phyloP scores from a whole-genome alignment of 64 coral and sea anemone genomes.

The Montipora efflorescens region DNA sequence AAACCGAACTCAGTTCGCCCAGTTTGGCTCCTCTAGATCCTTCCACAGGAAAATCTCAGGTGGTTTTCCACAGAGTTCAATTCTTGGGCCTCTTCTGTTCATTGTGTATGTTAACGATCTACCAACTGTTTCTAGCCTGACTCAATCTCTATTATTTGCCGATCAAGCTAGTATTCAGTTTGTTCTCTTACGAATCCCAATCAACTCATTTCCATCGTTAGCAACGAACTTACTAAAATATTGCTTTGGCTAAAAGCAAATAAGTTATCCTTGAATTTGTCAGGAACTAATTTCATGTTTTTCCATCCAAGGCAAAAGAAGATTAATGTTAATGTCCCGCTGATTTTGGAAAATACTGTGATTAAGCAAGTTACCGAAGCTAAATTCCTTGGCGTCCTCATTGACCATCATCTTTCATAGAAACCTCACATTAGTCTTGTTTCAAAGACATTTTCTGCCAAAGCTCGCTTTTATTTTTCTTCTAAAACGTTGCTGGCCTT shows the following conservation, averaged over 20 bases:
- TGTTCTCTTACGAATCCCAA: too few species aligned
- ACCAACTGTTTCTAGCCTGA: neutral
- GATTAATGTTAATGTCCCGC: neutral
- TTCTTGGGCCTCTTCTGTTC: neutral
- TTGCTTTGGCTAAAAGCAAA: too few species aligned
- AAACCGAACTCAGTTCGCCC: neutral
- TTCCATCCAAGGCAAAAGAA: neutral
- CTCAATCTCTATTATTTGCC: neutral
- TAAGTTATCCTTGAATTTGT: too few species aligned
- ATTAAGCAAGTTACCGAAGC: too few species aligned
- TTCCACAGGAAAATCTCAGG: neutral
- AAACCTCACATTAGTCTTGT: neutral
- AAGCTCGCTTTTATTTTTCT: too few species aligned
- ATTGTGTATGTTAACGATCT: neutral
- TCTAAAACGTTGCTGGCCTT: neutral
- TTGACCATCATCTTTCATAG: too few species aligned
- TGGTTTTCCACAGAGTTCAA: neutral
- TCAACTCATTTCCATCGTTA: neutral
- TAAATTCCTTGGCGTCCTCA: too few species aligned
- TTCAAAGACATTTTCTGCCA: neutral
- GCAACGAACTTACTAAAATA: neutral
- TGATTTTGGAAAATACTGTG: neutral
- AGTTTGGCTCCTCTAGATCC: conserved; percentile 1
- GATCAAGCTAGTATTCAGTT: neutral
- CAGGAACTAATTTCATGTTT: too few species aligned